phyloP scores from a whole-genome alignment of 1,140 invertebrate genomes.

The Drosophila pruinosa region DNA sequence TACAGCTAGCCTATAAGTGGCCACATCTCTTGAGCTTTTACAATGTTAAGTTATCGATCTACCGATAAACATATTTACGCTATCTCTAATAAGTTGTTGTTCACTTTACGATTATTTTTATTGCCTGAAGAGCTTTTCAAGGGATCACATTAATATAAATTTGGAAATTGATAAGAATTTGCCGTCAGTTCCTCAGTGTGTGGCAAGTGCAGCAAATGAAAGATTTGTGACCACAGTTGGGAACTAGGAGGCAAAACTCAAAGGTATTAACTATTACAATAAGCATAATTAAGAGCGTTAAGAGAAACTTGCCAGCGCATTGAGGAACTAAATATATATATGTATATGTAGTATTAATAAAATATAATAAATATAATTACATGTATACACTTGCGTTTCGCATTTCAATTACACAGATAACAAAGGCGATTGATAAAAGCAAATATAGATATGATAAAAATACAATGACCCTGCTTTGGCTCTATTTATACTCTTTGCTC shows the following conservation, averaged over 20 bases:
- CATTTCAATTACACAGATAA: slow-evolving; percentile 5
- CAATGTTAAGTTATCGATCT: slow-evolving; percentile 20
- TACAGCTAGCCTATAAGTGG: slow-evolving; percentile 70
- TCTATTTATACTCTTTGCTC: neutral
- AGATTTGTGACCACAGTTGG: neutral
- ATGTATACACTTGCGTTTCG: neutral
- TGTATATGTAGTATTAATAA: slow-evolving; percentile 25
- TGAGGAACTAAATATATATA: slow-evolving; percentile 21
- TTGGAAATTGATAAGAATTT: slow-evolving; percentile 10
- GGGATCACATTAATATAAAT: slow-evolving; percentile 1
- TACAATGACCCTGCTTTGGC: neutral
- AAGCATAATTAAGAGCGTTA: slow-evolving; percentile 16
- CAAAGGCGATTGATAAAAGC: neutral
- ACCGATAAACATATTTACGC: neutral
- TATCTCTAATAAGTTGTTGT: slow-evolving; percentile 21
- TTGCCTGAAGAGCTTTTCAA: neutral
- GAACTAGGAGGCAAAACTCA: slow-evolving; percentile 3
- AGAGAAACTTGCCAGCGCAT: slow-evolving; percentile 39
- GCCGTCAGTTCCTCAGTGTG: neutral
- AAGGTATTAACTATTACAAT: slow-evolving; percentile 15
- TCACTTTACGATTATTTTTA: slow-evolving; percentile 1
- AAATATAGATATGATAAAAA: neutral
- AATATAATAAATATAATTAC: slow-evolving; percentile 11
- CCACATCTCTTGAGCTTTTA: slow-evolving; percentile 31
- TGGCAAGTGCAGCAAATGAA: neutral